A percentile compares a stretch with the other conserved stretches of the same genome.
phyloP scores from a whole-genome alignment of 2,888 invertebrate genomes.

The Drosophila kokeensis region DNA sequence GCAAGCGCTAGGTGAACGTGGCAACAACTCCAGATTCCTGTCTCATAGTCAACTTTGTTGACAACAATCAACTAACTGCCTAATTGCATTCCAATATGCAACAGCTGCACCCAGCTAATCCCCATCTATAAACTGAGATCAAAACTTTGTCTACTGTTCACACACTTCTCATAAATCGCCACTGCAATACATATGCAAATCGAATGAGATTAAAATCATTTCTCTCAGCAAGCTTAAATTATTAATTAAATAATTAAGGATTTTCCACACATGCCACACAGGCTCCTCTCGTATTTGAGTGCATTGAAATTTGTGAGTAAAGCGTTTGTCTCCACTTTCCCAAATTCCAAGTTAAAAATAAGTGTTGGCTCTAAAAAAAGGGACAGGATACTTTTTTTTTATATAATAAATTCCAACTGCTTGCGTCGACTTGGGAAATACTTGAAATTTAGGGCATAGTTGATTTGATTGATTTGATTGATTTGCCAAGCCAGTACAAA shows the following conservation, averaged over 20 bases:
- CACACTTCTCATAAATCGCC: background rate
- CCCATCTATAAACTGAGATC: conserved; percentile 31
- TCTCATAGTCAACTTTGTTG: background rate
- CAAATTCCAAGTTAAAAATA: background rate
- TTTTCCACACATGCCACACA: conserved; percentile 1
- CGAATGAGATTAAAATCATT: background rate
- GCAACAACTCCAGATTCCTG: background rate
- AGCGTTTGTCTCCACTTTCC: background rate
- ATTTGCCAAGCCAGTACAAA: conserved; percentile 1
- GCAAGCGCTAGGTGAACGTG: background rate
- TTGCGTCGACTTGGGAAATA: background rate
- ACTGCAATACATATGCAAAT: background rate
- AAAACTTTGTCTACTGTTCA: background rate
- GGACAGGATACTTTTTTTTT: background rate
- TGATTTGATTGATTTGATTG: conserved; percentile 2
- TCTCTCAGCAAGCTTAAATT: background rate
- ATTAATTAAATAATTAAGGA: conserved; percentile 10
- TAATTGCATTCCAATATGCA: conserved; percentile 16
- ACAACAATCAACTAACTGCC: background rate
- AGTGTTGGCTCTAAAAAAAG: background rate
- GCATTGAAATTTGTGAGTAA: background rate
- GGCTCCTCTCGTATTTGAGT: background rate
- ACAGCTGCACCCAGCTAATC: background rate
- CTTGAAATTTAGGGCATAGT: background rate
- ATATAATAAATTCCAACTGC: background rate